These are phyloP conservation scores for Cynodonichthys magdalenae DNA, from an alignment of 2,797 vertebrate species.

Conservation along the genomic window DNA sequence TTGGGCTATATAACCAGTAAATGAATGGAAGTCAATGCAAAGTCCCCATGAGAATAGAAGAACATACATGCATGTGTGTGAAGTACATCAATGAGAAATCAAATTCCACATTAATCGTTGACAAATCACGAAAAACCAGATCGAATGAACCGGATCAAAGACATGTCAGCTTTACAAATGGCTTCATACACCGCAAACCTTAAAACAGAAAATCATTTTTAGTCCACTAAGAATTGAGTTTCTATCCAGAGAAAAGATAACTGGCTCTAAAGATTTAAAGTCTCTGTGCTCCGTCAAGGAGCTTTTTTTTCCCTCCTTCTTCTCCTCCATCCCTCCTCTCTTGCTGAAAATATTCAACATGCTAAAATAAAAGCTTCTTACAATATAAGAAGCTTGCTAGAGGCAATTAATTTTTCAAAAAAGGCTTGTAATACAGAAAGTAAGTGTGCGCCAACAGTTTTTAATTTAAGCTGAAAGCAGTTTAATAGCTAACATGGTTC, in stretches of 20 bases:
- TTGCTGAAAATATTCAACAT: conserved; percentile 54
- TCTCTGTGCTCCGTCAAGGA: conserved; percentile 41
- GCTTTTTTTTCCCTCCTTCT: conserved; percentile 18
- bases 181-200: conserved; percentile 46
- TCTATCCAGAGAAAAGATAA: conserved; percentile 47
- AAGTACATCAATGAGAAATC: conserved; percentile 52
- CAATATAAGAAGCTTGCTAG: conserved; percentile 48
- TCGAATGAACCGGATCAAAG: too few species aligned
- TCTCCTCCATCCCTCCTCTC: conserved; percentile 12
- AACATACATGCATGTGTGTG: conserved; percentile 22
- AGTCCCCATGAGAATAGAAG: too few species aligned
- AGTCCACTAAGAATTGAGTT: conserved; percentile 49
- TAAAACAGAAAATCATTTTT: conserved; percentile 48
- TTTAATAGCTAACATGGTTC: conserved; percentile 35
- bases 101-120: conserved; percentile 72
- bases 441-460: conserved; percentile 35
- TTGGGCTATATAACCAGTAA: too few species aligned
- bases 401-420: conserved; percentile 67
- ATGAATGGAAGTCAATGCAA: too few species aligned
- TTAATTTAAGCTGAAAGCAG: conserved; percentile 51
- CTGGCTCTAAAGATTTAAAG: conserved; percentile 43
- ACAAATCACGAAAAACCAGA: conserved; percentile 62
- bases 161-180: conserved; percentile 57
- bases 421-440: conserved; percentile 65
- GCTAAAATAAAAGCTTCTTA: conserved; percentile 64